Percentiles rank a stretch among this genome's conserved stretches.
Evolutionary conservation across 1,140 invertebrate genomes (phyloP).

Genomic region (Drosophila equinoxialis): DNA sequence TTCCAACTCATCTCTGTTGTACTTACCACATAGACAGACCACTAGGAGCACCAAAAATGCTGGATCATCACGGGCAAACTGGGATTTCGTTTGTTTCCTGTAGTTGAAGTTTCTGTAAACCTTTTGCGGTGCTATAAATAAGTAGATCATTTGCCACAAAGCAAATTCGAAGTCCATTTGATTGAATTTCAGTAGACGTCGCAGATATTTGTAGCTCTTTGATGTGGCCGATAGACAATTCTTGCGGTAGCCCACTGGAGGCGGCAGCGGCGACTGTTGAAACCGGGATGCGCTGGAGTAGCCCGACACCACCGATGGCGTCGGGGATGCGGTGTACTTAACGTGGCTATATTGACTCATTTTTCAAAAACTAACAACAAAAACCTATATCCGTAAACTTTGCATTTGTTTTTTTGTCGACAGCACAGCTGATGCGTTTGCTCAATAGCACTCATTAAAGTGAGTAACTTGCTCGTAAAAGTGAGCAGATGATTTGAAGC

Average conservation of each 20-base stretch:
- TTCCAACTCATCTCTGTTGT: constrained; percentile 71
- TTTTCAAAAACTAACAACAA: constrained; percentile 46
- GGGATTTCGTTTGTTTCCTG: constrained; percentile 99
- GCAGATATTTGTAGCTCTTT: constrained; percentile 96
- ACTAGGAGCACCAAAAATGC: constrained; percentile 97
- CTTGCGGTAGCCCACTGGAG: constrained; percentile 86
- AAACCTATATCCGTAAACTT: constrained; percentile 47
- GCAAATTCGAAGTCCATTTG: constrained; percentile 99
- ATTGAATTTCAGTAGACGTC: constrained; percentile 95
- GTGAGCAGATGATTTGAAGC: too few species aligned
- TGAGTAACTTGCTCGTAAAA: too few species aligned
- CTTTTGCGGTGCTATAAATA: constrained; percentile 98
- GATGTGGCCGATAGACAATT: constrained; percentile 93
- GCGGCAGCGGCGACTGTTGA: constrained; percentile 84
- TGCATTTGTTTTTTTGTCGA: neutral
- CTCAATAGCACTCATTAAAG: too few species aligned
- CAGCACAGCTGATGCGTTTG: neutral
- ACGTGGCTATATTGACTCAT: constrained; percentile 84
- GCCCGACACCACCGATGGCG: constrained; percentile 83
- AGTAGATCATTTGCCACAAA: constrained; percentile 98
- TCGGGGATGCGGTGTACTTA: constrained; percentile 88
- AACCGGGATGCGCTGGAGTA: constrained; percentile 83
- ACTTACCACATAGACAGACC: constrained; percentile 91
- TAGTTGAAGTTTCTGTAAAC: constrained; percentile 99
- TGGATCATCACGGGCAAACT: constrained; percentile 99